Evolutionary conservation across 2,113 vertebrate species (phyloP).

Genomic region (Chionodraco myersi): DNA sequence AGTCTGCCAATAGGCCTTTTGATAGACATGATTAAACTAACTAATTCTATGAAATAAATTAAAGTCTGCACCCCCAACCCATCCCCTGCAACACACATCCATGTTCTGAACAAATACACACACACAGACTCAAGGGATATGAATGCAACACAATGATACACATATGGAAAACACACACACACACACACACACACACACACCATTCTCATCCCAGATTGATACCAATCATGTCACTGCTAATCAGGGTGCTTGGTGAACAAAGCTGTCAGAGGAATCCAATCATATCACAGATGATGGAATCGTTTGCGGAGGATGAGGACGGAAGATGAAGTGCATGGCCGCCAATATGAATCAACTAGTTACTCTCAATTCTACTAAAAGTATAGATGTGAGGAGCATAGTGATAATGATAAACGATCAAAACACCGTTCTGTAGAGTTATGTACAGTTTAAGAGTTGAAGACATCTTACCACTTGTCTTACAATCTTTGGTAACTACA

Average conservation of each 20-base stretch:
- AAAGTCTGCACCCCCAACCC: slow-evolving; percentile 62
- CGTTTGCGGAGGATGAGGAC: slow-evolving; percentile 56
- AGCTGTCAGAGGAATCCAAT: slow-evolving; percentile 72
- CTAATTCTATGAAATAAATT: slow-evolving; percentile 87
- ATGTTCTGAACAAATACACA: slow-evolving; percentile 21
- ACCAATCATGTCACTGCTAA: slow-evolving; percentile 66
- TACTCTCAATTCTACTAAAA: slow-evolving; percentile 28
- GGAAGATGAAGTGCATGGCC: slow-evolving; percentile 43
- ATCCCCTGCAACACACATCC: slow-evolving; percentile 48
- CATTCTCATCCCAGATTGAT: slow-evolving; percentile 57
- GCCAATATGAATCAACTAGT: slow-evolving; percentile 49
- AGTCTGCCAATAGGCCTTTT: slow-evolving; percentile 89
- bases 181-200: slow-evolving; percentile 28
- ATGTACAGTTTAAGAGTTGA: neutral
- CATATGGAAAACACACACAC: slow-evolving; percentile 7
- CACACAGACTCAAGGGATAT: slow-evolving; percentile 24
- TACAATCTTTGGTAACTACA: neutral
- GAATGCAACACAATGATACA: slow-evolving; percentile 8
- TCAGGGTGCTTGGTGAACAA: slow-evolving; percentile 69
- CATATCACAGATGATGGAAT: slow-evolving; percentile 67
- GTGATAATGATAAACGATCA: slow-evolving; percentile 10
- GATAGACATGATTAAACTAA: slow-evolving; percentile 96
- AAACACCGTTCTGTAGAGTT: neutral
- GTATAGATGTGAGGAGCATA: slow-evolving; percentile 11
- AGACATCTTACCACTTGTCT: neutral